Evolutionary conservation across 2,797 vertebrate species (phyloP).

Genomic region (Mallotus villosus): DNA sequence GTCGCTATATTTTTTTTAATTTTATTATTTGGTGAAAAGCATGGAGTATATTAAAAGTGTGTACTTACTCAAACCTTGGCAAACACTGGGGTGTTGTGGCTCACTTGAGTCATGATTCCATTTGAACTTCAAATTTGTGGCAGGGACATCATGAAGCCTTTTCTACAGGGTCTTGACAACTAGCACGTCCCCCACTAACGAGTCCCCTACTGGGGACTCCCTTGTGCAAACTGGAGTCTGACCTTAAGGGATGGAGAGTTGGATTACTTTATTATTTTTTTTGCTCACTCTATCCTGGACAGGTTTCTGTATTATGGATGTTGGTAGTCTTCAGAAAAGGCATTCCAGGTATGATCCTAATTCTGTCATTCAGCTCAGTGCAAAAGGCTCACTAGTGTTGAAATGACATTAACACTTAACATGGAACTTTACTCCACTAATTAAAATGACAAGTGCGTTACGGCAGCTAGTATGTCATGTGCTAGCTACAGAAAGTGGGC

Average conservation of each 20-base stretch:
- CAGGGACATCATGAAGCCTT: conserved; percentile 88
- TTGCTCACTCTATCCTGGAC: conserved; percentile 99
- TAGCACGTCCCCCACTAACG: conserved; percentile 83
- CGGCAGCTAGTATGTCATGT: conserved; percentile 91
- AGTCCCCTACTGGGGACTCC: conserved; percentile 83
- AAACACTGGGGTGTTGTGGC: conserved; percentile 94
- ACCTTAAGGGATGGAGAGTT: conserved; percentile 83
- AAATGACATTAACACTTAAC: conserved; percentile 67
- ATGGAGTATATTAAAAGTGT: conserved; percentile 82
- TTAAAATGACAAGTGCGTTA: conserved; percentile 87
- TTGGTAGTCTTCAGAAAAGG: conserved; percentile 93
- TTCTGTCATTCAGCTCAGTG: conserved; percentile 82
- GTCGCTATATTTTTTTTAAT: conserved; percentile 66
- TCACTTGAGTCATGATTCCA: conserved; percentile 91
- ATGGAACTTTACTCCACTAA: conserved; percentile 85
- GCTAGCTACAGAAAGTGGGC: conserved; percentile 92
- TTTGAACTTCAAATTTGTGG: conserved; percentile 92
- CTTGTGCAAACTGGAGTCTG: conserved; percentile 85
- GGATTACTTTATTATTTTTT: conserved; percentile 72
- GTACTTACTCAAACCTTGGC: conserved; percentile 99
- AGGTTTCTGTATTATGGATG: conserved; percentile 88
- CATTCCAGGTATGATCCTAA: conserved; percentile 94
- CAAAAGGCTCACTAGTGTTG: conserved; percentile 86
- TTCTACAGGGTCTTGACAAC: conserved; percentile 85
- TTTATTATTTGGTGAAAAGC: conserved; percentile 73